Base-by-base conservation (phyloP, 2,113 vertebrate genomes). In the Melospiza georgiana region DNA sequence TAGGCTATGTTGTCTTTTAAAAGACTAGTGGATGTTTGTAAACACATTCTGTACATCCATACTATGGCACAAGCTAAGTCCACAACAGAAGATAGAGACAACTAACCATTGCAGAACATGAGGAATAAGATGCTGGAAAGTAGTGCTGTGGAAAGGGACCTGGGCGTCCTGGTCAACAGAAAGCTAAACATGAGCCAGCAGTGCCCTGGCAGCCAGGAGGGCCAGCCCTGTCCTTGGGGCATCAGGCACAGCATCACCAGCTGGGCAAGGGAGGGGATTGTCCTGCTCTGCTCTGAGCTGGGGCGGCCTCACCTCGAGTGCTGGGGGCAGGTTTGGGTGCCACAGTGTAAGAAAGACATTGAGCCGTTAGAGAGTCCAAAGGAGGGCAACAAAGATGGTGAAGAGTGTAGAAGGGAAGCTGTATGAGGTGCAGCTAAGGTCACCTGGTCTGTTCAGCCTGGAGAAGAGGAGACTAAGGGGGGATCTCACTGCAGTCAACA, bases 211-310 rank as follows among this genome's bases (percentile, higher is more conserved):
- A 62, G 48, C 8, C 74, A 54, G 46, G 8, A 46, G 18, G 18
- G 7, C 1, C 22, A 77, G 1, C 1, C 1, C 0, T 52, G 46
- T 33, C 37, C 18, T 12, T 22, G 11, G 3, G 0, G 4, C 28
- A 69, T 39, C 27, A 54, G 73, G 23, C 27, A 19, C 63, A 69
- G 33, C 46, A 52, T 59, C 1, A 0, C 44, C 44, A 46, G 22
- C 5, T 0, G 0, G 28, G 19, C 23, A 62, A 62, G 28, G 28
- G 33, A n/a, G 39, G 27, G 18, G 28, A 28, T 54, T 78, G 33
- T 62, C 28, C 33, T 1, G 2, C 33, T 54, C 55, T 54, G 48
- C 48, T 62, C 55, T 78, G 46, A 0, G 0, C 39, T 68, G 27
- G 33, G 33, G 5, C 1, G 0, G 55, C 27, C 46, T 69, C 27